These are phyloP conservation scores for Dipodomys merriami DNA, from an alignment of 2,113 vertebrate species.

Conservation along the genomic window DNA sequence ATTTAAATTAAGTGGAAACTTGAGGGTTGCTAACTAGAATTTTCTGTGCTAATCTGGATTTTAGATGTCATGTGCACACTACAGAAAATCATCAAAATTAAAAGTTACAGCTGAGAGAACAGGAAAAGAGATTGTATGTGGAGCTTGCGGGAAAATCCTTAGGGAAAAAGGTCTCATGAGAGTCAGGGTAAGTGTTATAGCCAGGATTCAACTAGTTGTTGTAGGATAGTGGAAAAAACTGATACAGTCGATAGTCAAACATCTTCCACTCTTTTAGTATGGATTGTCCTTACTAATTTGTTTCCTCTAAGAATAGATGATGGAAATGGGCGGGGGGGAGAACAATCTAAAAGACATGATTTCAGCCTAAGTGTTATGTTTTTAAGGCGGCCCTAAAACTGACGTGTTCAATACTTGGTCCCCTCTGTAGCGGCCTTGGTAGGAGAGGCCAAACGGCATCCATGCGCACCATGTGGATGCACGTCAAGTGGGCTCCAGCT, in stretches of 20 bases:
- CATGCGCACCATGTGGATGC: accelerated
- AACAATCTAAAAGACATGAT: not conserved
- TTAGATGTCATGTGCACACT: slow-evolving; percentile 9
- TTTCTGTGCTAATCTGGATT: slow-evolving; percentile 48
- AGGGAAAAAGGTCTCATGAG: not conserved
- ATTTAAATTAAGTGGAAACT: slow-evolving; percentile 51
- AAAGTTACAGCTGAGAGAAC: slow-evolving; percentile 6
- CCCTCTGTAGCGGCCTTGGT: accelerated
- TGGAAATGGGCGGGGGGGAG: not conserved
- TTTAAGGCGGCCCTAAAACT: not conserved
- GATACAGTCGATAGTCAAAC: not conserved
- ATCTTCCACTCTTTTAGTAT: not conserved
- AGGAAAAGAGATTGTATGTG: not conserved
- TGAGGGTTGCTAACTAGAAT: not conserved
- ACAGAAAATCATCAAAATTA: not conserved
- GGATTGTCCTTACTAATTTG: not conserved
- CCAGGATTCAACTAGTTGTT: accelerated
- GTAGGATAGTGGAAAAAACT: not conserved
- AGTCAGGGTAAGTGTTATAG: not conserved
- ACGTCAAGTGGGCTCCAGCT: not conserved
- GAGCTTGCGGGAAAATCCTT: not conserved
- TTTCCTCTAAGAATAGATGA: not conserved
- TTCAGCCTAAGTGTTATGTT: not conserved
- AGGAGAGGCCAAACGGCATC: not conserved
- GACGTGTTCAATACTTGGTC: not conserved